Conservation (phyloP, 2,888 invertebrate genomes). For the Eremobia ochroleuca region DNA sequence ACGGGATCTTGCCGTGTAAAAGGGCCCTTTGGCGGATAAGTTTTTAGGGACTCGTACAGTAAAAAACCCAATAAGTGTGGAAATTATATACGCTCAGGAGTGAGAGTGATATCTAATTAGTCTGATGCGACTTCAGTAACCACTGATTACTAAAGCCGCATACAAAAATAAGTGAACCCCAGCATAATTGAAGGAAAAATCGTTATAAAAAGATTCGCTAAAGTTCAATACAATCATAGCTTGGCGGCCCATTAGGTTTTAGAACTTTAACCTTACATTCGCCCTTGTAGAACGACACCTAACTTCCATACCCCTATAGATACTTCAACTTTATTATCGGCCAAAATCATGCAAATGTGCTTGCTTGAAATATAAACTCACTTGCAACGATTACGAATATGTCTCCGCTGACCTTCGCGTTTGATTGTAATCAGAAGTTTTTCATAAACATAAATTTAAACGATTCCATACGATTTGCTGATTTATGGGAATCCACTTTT, state of each 20-base stretch:
- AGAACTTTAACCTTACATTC: slow-evolving; percentile 33
- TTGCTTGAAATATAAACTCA: slow-evolving; percentile 27
- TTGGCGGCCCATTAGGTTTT: slow-evolving; percentile 1
- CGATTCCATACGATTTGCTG: slow-evolving; percentile 48
- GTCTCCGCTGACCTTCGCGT: slow-evolving; percentile 50
- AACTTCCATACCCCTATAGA: too few species aligned
- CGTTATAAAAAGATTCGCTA: background rate
- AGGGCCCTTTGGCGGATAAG: slow-evolving; percentile 9
- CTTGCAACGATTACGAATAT: slow-evolving; percentile 47
- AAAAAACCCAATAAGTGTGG: background rate
- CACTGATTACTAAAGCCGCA: background rate
- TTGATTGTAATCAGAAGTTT: slow-evolving; percentile 54
- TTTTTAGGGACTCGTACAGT: background rate
- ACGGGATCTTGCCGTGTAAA: too few species aligned
- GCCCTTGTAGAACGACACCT: slow-evolving; percentile 30
- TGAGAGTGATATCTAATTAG: too few species aligned
- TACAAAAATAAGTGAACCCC: background rate
- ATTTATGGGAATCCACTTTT: slow-evolving; percentile 55
- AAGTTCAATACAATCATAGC: slow-evolving; percentile 7
- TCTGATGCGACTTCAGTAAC: too few species aligned
- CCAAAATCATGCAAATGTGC: slow-evolving; percentile 39
- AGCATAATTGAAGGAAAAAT: background rate
- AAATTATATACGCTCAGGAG: too few species aligned
- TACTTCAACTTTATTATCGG: slow-evolving; percentile 29
- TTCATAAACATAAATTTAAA: slow-evolving; percentile 55